Base-by-base conservation (phyloP, 2,888 invertebrate species). In the Apotomis betuletana region DNA sequence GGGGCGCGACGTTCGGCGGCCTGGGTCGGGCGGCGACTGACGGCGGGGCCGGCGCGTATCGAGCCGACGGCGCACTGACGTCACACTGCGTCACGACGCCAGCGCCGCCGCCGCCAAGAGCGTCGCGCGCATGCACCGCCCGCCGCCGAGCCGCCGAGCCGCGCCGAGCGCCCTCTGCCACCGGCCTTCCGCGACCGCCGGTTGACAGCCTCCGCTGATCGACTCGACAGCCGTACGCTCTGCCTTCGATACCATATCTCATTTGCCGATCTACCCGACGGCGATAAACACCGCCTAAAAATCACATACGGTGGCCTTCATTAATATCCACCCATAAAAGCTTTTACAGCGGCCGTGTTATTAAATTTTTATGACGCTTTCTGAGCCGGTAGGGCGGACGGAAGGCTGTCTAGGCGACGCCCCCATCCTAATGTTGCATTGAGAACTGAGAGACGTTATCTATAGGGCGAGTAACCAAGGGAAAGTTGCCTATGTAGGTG, bases 1-100 rank as follows among this genome's bases (percentile, higher is more conserved):
- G 82, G 84, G 86, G 88, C 89, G 90, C 91, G 90, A 87, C 91
- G 87, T 87, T 89, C 87, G 85, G 86, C 87, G 90, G 90, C 90
- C 90, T 90, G 91, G 85, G 87, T 88, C 90, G 91, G 90, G 91
- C 91, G 92, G 94, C 94, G 94, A 94, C 93, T 94, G 94, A 90
- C 91, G 93, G 88, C 90, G 90, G 93, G 91, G 91, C 92, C 94
- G 91, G 91, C 90, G 90, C 93, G 93, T 94, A 94, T 94, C 92
- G 94, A 95, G 94, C 94, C 95, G 94, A 94, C 94, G 93, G 94
- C 94, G 92, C 94, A 94, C 94, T 95, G 95, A 95, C 95, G 94
- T 95, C 95, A 95, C 94, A 95, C 95, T 95, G 95, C 95, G 94
- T 94, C 94, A 93, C 94, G 90, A 90, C 90, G 91, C 89, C 90